Evolutionary conservation across 2,888 invertebrate species (phyloP), one percentile per base, ranked within the genome.

Genomic region (Lapara coniferarum): DNA sequence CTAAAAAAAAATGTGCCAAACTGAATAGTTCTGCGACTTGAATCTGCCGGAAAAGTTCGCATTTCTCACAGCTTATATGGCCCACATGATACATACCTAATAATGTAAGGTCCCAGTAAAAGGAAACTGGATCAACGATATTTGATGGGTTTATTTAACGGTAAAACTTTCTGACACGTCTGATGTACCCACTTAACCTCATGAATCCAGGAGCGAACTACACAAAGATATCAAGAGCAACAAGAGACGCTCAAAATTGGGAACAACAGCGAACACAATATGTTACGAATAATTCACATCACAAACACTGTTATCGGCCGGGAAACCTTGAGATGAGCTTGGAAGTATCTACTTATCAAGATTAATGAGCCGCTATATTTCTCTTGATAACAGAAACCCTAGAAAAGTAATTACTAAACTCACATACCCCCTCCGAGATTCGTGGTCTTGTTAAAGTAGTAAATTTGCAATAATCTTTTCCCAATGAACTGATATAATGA

Each of bases 321-420:
- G 71, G 72, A 72, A 80, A 75, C 91, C 91, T 91, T 90, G 89
- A 83, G 85, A 86, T 85, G 85, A 88, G 82, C 83, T 79, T 77
- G 78, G 81, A 83, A 85, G 84, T 73, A 84, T 82, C 81, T 81
- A 78, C 85, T 90, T 90, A 91, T 90, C 89, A 85, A 88, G 90
- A 89, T 90, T 89, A 89, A 85, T 81, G 81, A 79, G 81, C 82
- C 81, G 30, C 63, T 49, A 75, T 76, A 79, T 63, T 63, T 79
- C 74, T 75, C 71, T 67, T 66, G 80, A 81, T 80, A 77, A 73
- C 72, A 68, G 74, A 77, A 67, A 72, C 72, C 71, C 74, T 75
- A 73, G 56, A 71, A 74, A 53, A 53, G 14, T 25, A 19, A 53
- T 19, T 53, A 30, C 37, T 10, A 53, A 59, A 25, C n/a, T 58